Evolutionary conservation across 2,797 vertebrate genomes (phyloP).

Genomic region (Intellagama lesueurii): DNA sequence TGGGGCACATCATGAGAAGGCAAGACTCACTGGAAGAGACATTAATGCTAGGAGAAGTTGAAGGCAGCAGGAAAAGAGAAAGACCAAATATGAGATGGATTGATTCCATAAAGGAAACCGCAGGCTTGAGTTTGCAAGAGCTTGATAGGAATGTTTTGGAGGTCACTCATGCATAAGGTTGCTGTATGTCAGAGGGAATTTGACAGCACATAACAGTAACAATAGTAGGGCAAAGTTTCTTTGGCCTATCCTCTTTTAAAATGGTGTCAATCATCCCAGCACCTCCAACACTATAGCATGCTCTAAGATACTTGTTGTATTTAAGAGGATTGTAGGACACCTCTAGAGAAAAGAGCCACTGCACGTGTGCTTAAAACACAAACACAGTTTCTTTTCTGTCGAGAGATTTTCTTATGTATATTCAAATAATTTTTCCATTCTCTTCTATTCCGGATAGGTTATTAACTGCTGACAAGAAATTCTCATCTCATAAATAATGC

Average conservation of each 20-base stretch:
- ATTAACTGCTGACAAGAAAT: slow-evolving; percentile 85
- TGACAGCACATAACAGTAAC: no score
- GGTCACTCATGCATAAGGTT: no score
- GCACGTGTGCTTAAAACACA: slow-evolving; percentile 63
- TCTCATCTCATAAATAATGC: slow-evolving; percentile 86
- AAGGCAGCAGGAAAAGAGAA: no score
- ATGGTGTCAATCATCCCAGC: not conserved
- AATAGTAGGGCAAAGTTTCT: no score
- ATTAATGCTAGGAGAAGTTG: no score
- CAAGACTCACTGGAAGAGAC: no score
- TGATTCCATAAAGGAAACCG: no score
- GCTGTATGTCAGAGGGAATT: no score
- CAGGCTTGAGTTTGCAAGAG: no score
- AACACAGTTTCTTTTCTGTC: slow-evolving; percentile 61
- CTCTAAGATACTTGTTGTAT: slow-evolving; percentile 47
- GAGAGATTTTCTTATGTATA: slow-evolving; percentile 53
- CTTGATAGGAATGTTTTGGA: no score
- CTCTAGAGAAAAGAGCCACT: slow-evolving; percentile 54
- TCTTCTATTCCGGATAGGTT: slow-evolving; percentile 72
- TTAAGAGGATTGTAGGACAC: slow-evolving; percentile 59
- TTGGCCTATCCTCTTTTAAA: not conserved
- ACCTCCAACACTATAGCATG: not conserved
- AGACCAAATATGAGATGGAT: no score
- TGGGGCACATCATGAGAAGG: no score
- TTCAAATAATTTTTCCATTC: slow-evolving; percentile 62